Evolutionary conservation across 2,888 invertebrate genomes (phyloP).

Genomic region (Busseola fusca): DNA sequence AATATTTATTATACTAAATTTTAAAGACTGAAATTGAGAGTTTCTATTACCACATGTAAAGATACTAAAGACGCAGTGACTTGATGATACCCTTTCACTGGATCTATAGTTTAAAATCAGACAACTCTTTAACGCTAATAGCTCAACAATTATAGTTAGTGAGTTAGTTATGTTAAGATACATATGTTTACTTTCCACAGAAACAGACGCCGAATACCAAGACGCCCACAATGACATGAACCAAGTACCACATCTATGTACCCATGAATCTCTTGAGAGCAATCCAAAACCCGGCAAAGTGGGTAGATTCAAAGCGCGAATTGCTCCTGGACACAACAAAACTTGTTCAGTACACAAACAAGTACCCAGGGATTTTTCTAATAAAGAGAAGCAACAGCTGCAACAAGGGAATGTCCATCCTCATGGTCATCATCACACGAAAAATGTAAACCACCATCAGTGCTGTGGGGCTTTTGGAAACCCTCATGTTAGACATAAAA

Average conservation of each 20-base stretch:
- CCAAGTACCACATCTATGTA: slow-evolving; percentile 69
- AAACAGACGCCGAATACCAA: slow-evolving; percentile 83
- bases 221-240: slow-evolving; percentile 75
- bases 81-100: slow-evolving; percentile 1
- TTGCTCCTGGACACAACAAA: slow-evolving; percentile 82
- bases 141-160: background rate
- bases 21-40: background rate
- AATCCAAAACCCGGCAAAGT: slow-evolving; percentile 80
- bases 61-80: background rate
- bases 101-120: background rate
- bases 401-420: slow-evolving; percentile 73
- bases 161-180: background rate
- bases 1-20: background rate
- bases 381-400: slow-evolving; percentile 71
- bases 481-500: slow-evolving; percentile 85
- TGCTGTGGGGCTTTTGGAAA: slow-evolving; percentile 87
- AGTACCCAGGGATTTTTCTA: slow-evolving; percentile 70
- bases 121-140: background rate
- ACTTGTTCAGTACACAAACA: slow-evolving; percentile 70
- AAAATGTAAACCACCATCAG: slow-evolving; percentile 85
- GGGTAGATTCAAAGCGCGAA: slow-evolving; percentile 79
- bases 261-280: slow-evolving; percentile 66
- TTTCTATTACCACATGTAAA: slow-evolving; percentile 3
- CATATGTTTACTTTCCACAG: slow-evolving; percentile 65
- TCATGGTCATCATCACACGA: slow-evolving; percentile 83